Conservation (phyloP, 2,113 vertebrate species). For the Sander lucioperca region DNA sequence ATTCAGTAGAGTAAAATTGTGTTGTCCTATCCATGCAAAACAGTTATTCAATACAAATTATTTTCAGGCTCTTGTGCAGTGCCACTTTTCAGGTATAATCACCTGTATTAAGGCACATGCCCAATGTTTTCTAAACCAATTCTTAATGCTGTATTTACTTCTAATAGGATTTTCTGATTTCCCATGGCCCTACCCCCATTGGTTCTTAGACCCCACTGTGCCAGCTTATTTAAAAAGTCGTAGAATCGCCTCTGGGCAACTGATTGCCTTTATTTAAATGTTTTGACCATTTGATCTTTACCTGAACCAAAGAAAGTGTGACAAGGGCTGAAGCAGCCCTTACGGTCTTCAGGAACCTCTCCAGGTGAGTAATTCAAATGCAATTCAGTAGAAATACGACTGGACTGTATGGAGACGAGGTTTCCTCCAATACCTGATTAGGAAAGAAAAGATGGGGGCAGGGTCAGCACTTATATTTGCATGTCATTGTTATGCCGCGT, state of each 20-base stretch:
- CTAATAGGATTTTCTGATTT: no score
- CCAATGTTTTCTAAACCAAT: not conserved
- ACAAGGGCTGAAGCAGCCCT: conserved; percentile 86
- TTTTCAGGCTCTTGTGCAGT: no score
- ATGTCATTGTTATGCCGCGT: no score
- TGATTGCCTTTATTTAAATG: not conserved
- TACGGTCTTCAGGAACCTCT: conserved; percentile 86
- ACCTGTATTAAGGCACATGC: not conserved
- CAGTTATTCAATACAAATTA: not conserved
- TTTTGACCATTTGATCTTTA: conserved; percentile 57
- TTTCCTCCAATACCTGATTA: conserved; percentile 92
- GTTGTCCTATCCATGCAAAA: no score
- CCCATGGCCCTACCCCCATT: no score
- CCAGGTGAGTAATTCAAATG: conserved; percentile 89
- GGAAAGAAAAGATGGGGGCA: not conserved
- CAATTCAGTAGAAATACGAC: conserved; percentile 94
- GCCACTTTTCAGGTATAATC: not conserved
- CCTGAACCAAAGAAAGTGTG: conserved; percentile 90
- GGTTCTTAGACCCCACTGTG: no score
- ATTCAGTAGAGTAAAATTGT: no score
- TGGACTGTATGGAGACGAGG: conserved; percentile 94
- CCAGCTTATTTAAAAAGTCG: no score
- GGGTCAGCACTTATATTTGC: no score
- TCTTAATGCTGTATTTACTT: no score
- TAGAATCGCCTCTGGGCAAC: no score